Evolutionary conservation across 2,888 invertebrate species (phyloP), one percentile per base, ranked within the genome.

Genomic region (Diplazon laetatorius): DNA sequence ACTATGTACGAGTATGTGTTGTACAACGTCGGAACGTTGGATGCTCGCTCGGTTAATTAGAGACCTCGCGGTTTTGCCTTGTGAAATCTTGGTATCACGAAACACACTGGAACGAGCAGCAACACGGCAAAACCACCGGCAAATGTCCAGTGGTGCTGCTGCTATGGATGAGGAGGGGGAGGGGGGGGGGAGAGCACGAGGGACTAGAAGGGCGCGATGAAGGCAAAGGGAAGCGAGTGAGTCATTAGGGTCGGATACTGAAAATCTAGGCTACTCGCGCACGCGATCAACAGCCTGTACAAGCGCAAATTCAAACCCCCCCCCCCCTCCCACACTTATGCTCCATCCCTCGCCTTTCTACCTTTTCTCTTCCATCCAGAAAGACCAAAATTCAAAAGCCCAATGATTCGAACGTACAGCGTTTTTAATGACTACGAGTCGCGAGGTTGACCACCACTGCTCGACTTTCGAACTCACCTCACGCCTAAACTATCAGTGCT

Each of bases 201-300:
- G 30, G 63, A 14, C 22, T 42, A 12, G 63, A 48, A 44, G 63
- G 50, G 52, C 30, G 35, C 16, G 52, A 37, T 12, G n/a, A 66
- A 72, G 62, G 66, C 68, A 46, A 46, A 52, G 66, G 66, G 66
- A 77, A 66, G 72, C 77, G 72, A 77, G 77, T 77, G 77, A 77
- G 77, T 77, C 77, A 77, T 77, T 77, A 77, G 68, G 72, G 77
- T 72, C 72, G 72, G 77, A 48, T 68, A 77, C 77, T n/a, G 72
- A 77, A 77, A 77, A 77, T 77, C 77, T 77, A 77, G 77, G 77
- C 77, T 77, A 77, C 68, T 57, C 46, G 77, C 62, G 68, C 77
- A 77, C 77, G 77, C 77, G 77, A 77, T 72, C 72, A 77, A 46
- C 60, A 44, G 48, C 22, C 60, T 50, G 14, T 25, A n/a, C n/a